A percentile compares a stretch with the other conserved stretches of the same genome.
phyloP scores from a whole-genome alignment of 2,888 invertebrate species.

The Limnephilus lunatus region DNA sequence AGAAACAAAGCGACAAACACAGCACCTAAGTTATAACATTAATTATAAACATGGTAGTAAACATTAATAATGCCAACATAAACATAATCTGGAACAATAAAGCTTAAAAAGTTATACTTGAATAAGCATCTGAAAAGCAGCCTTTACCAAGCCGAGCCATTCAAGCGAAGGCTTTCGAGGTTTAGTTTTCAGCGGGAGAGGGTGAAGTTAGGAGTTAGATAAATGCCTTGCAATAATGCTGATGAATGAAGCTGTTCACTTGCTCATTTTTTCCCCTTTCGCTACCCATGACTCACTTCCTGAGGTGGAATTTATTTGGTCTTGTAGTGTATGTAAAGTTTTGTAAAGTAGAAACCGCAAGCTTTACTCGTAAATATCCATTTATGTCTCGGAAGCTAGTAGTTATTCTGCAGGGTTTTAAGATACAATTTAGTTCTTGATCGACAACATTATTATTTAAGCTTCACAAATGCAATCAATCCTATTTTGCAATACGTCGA shows the following conservation, averaged over 20 bases:
- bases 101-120: not conserved
- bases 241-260: slow-evolving; percentile 60
- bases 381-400: not conserved
- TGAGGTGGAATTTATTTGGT: slow-evolving; percentile 2
- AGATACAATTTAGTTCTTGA: not conserved
- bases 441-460: not conserved
- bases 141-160: not conserved
- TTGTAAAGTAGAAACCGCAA: not conserved
- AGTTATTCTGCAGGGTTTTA: not conserved
- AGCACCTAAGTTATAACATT: not conserved
- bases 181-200: slow-evolving; percentile 39
- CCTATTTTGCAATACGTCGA: not conserved
- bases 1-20: not conserved
- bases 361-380: not conserved
- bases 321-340: not conserved
- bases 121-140: not conserved
- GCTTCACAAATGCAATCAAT: no score
- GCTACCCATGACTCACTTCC: slow-evolving; percentile 38
- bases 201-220: slow-evolving; percentile 40
- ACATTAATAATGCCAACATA: not conserved
- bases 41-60: not conserved
- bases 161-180: not conserved
- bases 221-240: slow-evolving; percentile 60
- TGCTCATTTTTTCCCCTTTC: slow-evolving; percentile 52
- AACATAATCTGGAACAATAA: not conserved